phyloP scores from a whole-genome alignment of 1,140 invertebrate species.

The Drosophila leontia region DNA sequence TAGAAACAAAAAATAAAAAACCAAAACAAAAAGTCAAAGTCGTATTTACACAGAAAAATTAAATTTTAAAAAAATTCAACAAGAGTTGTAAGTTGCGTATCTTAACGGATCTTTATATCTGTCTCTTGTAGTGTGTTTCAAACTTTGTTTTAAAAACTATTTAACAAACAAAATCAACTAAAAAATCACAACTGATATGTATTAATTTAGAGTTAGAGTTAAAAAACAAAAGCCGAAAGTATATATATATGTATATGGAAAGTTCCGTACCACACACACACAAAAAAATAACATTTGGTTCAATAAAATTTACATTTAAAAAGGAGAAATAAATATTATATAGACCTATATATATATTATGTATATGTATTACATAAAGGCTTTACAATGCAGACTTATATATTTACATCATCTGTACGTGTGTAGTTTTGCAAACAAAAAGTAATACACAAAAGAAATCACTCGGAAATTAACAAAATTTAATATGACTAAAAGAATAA shows the following conservation, averaged over 20 bases:
- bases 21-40: constrained; percentile 35
- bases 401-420: constrained; percentile 50
- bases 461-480: constrained; percentile 42
- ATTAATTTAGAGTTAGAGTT: constrained; percentile 51
- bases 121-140: constrained; percentile 56
- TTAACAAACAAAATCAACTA: constrained; percentile 39
- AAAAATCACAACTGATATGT: constrained; percentile 53
- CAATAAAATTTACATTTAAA: constrained; percentile 46
- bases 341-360: constrained; percentile 38
- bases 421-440: constrained; percentile 51
- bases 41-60: constrained; percentile 48
- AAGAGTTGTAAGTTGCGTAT: constrained; percentile 48
- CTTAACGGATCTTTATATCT: constrained; percentile 52
- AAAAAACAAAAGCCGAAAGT: constrained; percentile 14
- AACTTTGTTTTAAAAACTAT: constrained; percentile 41
- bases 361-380: constrained; percentile 41
- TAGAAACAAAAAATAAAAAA: constrained; percentile 32
- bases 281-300: constrained; percentile 41
- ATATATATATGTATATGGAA: constrained; percentile 27
- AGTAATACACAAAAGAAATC: constrained; percentile 17
- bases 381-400: constrained; percentile 54
- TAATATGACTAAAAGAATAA: constrained; percentile 23
- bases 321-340: constrained; percentile 46
- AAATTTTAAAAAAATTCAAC: constrained; percentile 10
- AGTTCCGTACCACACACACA: constrained; percentile 46